A percentile compares a stretch with the other conserved stretches of the same genome.
Conservation (phyloP, 1,140 invertebrate genomes). For the Scylla paramamosain region DNA sequence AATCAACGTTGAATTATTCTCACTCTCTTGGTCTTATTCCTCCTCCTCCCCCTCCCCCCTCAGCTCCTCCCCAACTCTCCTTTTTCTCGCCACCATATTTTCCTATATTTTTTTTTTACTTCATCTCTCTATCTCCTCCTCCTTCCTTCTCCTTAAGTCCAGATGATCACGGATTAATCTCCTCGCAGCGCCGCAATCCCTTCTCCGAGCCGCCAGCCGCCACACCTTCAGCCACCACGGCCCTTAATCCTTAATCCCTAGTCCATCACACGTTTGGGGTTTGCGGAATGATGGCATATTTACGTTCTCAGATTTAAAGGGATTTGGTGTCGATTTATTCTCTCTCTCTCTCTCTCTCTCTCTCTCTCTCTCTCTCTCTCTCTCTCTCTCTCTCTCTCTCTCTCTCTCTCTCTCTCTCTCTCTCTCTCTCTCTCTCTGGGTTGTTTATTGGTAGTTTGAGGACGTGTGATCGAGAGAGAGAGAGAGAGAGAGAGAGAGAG, state of each 20-base stretch:
- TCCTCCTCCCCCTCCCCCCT: not conserved
- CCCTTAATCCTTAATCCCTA: not conserved
- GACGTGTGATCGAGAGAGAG: slow-evolving; percentile 36
- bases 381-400: not conserved
- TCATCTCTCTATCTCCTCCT: too few relatives aligned
- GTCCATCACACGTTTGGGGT: not conserved
- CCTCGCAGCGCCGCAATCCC: not conserved
- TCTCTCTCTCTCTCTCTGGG: not conserved
- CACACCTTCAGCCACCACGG: not conserved
- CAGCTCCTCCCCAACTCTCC: not conserved
- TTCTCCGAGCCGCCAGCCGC: not conserved
- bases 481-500: slow-evolving; percentile 22
- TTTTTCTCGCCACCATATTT: not conserved
- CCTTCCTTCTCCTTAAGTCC: not conserved
- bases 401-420: not conserved
- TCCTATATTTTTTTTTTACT: not conserved
- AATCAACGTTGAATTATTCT: not conserved
- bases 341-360: not conserved
- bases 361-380: slow-evolving; percentile 23
- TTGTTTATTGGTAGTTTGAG: slow-evolving; percentile 36
- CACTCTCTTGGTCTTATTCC: not conserved
- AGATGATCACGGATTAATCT: not conserved
- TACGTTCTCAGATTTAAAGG: not conserved
- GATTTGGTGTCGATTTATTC: not conserved
- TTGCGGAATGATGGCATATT: not conserved